Conservation (phyloP, 2,888 invertebrate genomes). For the Capitulum mitella region DNA sequence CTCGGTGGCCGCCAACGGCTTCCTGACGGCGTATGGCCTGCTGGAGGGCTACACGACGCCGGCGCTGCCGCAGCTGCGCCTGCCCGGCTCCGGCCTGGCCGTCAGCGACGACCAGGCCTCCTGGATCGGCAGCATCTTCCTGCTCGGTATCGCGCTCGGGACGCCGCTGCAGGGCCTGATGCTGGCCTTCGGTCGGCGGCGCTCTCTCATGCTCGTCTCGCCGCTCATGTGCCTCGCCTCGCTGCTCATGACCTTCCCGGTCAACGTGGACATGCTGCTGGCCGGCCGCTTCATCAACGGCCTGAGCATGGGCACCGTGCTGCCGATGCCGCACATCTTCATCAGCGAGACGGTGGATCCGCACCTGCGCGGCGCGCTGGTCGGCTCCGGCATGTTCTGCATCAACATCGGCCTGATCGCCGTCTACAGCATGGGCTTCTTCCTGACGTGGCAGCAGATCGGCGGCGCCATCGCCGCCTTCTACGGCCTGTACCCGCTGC, state of each 20-base stretch:
- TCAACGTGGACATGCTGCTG: conserved; percentile 12
- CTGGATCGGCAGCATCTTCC: conserved; percentile 25
- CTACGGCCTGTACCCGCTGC: conserved; percentile 45
- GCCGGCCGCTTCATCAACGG: conserved; percentile 16
- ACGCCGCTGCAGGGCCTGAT: conserved; percentile 11
- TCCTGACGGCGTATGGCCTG: conserved; percentile 69
- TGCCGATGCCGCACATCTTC: conserved; percentile 54
- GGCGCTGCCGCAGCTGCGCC: conserved; percentile 44
- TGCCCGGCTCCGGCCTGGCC: neutral
- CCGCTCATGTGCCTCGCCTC: neutral
- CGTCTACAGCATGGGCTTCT: conserved; percentile 72
- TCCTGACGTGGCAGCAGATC: conserved; percentile 73
- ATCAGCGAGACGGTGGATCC: conserved; percentile 83
- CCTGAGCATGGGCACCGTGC: conserved; percentile 22
- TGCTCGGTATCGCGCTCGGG: conserved; percentile 19
- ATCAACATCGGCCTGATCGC: conserved; percentile 76
- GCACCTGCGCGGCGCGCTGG: conserved; percentile 73
- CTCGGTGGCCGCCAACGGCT: conserved; percentile 66
- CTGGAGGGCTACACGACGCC: conserved; percentile 73
- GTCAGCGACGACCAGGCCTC: conserved; percentile 14
- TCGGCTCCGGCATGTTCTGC: conserved; percentile 73
- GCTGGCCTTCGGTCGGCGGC: conserved; percentile 14
- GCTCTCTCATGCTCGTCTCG: conserved; percentile 21
- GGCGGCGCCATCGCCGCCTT: conserved; percentile 63
- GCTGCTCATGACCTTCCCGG: conserved; percentile 8